Evolutionary conservation across 2,888 invertebrate species (phyloP), one percentile per base, ranked within the genome.

Genomic region (Rhamphomyia laevipes): DNA sequence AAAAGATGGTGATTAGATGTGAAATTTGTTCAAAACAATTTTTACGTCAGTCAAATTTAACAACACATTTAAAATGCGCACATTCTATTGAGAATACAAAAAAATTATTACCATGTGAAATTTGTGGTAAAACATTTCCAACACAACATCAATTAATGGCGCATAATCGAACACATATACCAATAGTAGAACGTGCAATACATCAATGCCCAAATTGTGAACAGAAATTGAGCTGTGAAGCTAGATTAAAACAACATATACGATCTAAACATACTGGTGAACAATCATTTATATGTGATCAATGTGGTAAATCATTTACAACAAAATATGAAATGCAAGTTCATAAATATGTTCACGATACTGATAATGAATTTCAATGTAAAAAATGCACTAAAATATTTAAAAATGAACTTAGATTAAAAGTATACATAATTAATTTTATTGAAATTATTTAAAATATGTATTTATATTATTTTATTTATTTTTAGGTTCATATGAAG

Each of bases 281-380:
- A 31, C 47, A 64, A 27, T 65, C 66, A 7, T 68, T 64, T 54
- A 64, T 64, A 13, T 69, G 67, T 55, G 64, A 66, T 49, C 59
- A 63, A 48, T 68, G 67, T 55, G 65, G 65, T 0, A 63, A 65
- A 53, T 60, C 63, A 40, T 68, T 67, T 49, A 61, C 63, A 4
- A 64, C 65, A 27, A 66, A 67, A 49, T 66, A 66, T 17, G 65
- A 66, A 30, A 53, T 69, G 9, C 65, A 66, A 52, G 67, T 67
- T 48, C 68, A 69, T 54, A 59, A 64, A 48, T 64, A 65, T 10
- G 63, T 63, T 5, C 69, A 69, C 52, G 63, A 63, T 47, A 64
- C 66, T 18, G 64, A 63, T 13, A 60, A 62, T 18, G 66, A 65
- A 12, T 65, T 61, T 55, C 58, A 61, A 30, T 69, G 69, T 53